phyloP scores from a whole-genome alignment of 1,140 invertebrate genomes.

The Eciton burchellii region DNA sequence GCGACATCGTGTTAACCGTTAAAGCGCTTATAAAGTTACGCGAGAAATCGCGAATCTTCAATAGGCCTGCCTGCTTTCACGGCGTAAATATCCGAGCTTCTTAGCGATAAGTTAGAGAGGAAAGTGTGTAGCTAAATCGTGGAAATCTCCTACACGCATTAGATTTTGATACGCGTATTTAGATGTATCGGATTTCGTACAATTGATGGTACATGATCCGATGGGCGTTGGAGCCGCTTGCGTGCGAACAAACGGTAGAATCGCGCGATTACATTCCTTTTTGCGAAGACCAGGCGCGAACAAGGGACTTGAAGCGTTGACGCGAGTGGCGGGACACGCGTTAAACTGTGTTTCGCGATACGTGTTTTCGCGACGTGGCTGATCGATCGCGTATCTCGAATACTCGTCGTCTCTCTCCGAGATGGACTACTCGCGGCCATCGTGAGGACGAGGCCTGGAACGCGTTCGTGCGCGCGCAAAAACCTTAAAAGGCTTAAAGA shows the following conservation, averaged over 20 bases:
- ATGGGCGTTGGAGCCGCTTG: not conserved
- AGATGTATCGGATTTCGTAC: not conserved
- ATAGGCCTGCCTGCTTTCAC: not conserved
- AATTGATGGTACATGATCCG: not conserved
- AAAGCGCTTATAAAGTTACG: not conserved
- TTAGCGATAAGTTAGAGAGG: not conserved
- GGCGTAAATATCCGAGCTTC: too few relatives aligned
- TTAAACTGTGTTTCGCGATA: conserved; percentile 51
- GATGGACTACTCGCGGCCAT: conserved; percentile 45
- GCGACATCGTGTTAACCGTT: not conserved
- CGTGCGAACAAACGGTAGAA: not conserved
- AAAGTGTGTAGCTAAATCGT: not conserved
- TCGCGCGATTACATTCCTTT: not conserved
- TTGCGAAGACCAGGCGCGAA: not conserved
- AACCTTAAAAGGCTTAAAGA: conserved; percentile 82
- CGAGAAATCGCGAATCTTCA: not conserved
- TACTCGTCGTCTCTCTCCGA: conserved; percentile 30
- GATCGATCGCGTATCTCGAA: conserved; percentile 53
- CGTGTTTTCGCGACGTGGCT: conserved; percentile 57
- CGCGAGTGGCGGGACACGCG: conserved; percentile 40
- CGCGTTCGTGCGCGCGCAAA: conserved; percentile 68
- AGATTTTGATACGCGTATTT: not conserved
- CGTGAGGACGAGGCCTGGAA: conserved; percentile 58
- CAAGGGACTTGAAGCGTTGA: not conserved
- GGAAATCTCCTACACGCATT: not conserved